Evolutionary conservation across 2,888 invertebrate species (phyloP), one percentile per base, ranked within the genome.

Genomic region (Leptopilina myrica): DNA sequence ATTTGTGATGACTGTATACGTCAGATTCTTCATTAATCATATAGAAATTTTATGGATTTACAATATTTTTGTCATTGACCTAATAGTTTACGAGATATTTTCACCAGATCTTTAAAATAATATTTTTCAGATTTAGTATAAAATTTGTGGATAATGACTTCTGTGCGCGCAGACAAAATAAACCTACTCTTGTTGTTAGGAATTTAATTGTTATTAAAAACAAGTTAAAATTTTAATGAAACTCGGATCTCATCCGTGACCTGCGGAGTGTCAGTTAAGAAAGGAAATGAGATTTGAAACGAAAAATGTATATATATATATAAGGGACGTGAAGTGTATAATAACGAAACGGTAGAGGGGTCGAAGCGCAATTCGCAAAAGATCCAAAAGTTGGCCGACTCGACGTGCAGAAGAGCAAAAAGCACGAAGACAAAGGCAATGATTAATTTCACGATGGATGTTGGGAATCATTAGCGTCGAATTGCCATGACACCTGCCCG

Each of bases 401-500:
- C 76, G 80, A 80, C 76, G 80, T 78, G 81, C 80, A 78, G 85
- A 7, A 84, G 84, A 83, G 81, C 82, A 85, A 81, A 87, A 85
- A 85, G 81, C 81, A 82, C 85, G 87, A 88, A 90, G 90, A 90
- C 90, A 90, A 90, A 90, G 90, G 88, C 88, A 86, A 90, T 90
- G 90, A 90, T 90, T 90, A 90, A 90, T 90, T 90, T 89, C 84
- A 88, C 85, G 87, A 89, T 89, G 88, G 87, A 89, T 86, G 89
- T 87, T 88, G 86, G 87, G 87, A 87, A 90, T 90, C 91, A 90
- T 90, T 90, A 90, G 88, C 88, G 89, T 86, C 87, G 84, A 87
- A 85, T 86, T 87, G 87, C 87, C 90, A 90, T 90, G 90, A 90
- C 91, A 90, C 90, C 90, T 90, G 91, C 91, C 87, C 89, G 88